Base-by-base conservation (phyloP, 1,140 invertebrate species). In the Neodiprion lecontei region DNA sequence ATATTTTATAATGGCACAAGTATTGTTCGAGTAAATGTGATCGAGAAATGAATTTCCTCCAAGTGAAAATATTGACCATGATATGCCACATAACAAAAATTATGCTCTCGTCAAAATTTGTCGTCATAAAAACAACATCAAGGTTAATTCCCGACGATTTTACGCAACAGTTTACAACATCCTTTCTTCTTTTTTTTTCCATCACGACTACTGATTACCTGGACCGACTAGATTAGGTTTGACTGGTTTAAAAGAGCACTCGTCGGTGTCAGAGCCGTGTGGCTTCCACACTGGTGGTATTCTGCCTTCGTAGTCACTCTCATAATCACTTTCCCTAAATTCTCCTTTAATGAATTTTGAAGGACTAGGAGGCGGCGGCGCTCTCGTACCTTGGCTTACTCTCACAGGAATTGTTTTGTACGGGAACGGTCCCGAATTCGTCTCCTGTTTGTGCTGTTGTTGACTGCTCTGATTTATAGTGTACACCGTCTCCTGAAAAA, bases 261-360 rank as follows among this genome's bases (percentile, higher is more conserved):
- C 89, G 49, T 92, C 91, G 0, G 86, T 82, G 72, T 91, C 90
- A 1, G 90, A 88, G 75, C 90, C 89, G 50, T 84, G 85, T 11
- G 91, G 89, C 2, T 88, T 87, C 90, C 93, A 94, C 40, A 91
- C 85, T 0, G 92, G 89, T 70, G 90, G 89, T 79, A 93, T 92
- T 75, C 90, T 89, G 49, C 89, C 89, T 70, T 94, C 93, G 75
- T 92, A 93, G 80, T 95, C 93, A 80, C 93, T 95, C 84, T 94
- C 93, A 78, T 94, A 94, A 80, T 95, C 94, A 80, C 92, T 88
- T 88, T 92, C 90, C 49, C 89, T 87, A 80, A 93, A 94, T 86
- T 94, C 92, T 68, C 92, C 90, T 79, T 92, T 91, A 69, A 93
- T 81, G 87, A 95, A 93, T 90, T 92, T 91, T 53, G 90, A 91